Evolutionary conservation across 1,140 invertebrate species (phyloP), one percentile per base, ranked within the genome.

Genomic region (Drosophila simulans): DNA sequence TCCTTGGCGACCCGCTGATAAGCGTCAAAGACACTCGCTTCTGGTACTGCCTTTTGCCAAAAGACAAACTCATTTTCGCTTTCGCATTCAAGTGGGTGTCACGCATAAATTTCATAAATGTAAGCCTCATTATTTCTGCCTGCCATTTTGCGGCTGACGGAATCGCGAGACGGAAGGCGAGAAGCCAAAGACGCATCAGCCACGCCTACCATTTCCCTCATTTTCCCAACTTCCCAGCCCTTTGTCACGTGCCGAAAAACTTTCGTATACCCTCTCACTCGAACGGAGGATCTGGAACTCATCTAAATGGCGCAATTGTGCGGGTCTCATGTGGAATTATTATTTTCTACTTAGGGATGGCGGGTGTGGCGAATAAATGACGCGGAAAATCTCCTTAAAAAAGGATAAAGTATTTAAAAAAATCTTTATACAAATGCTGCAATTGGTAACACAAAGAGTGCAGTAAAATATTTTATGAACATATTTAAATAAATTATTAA

Each of bases 61-160:
- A 35, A 69, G n/a, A 48, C 48, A 37, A 57, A 40, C 64, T 55
- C 63, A 69, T 69, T 65, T 42, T 64, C 57, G 55, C 69, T 65
- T 80, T 85, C 56, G 83, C 52, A 77, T 63, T 80, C 72, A 84
- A 88, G 84, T 88, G 84, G 77, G 84, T 88, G 84, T 89, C 84
- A 89, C 84, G 84, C 85, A 89, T 89, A 90, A 89, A 90, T 89
- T 90, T 89, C 84, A 89, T 89, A 89, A 89, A 89, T 90, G 90
- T 90, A 78, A 90, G 84, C 77, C 73, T 90, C 84, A 89, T 89
- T 89, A 89, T 89, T 84, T 80, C 52, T 76, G 81, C 49, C 85
- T 72, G 64, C 74, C 72, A 77, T 75, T 89, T 83, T 83, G 83
- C 57, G 84, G 83, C 84, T 63, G 70, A 63, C 83, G 74, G 59